A percentile compares a stretch with the other conserved stretches of the same genome.
Evolutionary conservation across 1,140 invertebrate species (phyloP).

Genomic region (Catajapyx aquilonaris): DNA sequence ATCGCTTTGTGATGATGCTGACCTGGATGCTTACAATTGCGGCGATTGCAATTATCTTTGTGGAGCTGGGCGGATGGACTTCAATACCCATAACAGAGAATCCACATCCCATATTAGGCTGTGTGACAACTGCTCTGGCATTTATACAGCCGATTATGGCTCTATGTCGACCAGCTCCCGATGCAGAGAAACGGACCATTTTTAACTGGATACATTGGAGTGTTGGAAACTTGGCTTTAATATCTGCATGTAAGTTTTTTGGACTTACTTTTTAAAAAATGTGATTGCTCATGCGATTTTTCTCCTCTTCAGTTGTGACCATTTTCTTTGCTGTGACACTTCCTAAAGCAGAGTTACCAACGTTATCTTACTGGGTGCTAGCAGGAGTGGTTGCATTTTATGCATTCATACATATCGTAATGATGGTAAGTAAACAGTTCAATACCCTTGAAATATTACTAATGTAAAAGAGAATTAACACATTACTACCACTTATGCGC

Average conservation of each 20-base stretch:
- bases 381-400: slow-evolving; percentile 75
- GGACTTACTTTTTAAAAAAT: no score
- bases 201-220: slow-evolving; percentile 95
- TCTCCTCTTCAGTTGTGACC: slow-evolving; percentile 49
- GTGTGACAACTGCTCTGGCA: slow-evolving; percentile 51
- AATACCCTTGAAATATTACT: no score
- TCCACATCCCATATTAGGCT: slow-evolving; percentile 60
- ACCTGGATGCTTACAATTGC: slow-evolving; percentile 56
- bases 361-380: slow-evolving; percentile 68
- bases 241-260: slow-evolving; percentile 55
- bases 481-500: no score
- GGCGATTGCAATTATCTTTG: slow-evolving; percentile 61
- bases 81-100: slow-evolving; percentile 29
- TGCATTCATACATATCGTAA: slow-evolving; percentile 65
- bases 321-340: slow-evolving; percentile 80
- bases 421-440: slow-evolving; percentile 50
- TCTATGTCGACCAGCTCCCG: slow-evolving; percentile 64
- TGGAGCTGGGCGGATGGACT: slow-evolving; percentile 59
- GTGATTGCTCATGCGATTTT: background rate
- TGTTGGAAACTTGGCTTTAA: slow-evolving; percentile 77
- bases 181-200: slow-evolving; percentile 48
- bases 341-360: slow-evolving; percentile 59
- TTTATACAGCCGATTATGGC: slow-evolving; percentile 79
- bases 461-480: no score
- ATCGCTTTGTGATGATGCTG: slow-evolving; percentile 62